These are phyloP conservation scores for Stratiomys singularior DNA, from an alignment of 2,888 invertebrate genomes.

Conservation along the genomic window DNA sequence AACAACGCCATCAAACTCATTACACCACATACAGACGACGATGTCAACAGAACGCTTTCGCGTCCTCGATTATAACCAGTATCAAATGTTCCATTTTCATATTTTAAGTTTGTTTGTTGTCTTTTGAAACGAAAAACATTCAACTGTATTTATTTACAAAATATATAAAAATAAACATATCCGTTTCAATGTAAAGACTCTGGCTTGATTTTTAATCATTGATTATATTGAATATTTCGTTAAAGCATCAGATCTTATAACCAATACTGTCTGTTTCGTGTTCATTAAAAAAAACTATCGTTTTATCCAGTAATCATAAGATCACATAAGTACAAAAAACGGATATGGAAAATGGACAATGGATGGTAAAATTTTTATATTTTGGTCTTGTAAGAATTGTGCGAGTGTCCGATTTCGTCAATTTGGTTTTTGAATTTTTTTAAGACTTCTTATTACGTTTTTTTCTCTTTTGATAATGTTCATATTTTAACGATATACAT, in stretches of 20 bases:
- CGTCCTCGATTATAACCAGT: no score
- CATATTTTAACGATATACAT: no score
- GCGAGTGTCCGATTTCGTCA: background rate
- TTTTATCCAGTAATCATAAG: background rate
- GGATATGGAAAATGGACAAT: background rate
- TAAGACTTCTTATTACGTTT: no score
- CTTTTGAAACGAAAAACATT: background rate
- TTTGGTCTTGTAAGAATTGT: conserved; percentile 1
- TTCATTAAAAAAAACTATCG: background rate
- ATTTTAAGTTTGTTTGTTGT: background rate
- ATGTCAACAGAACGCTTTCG: background rate
- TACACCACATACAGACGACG: background rate
- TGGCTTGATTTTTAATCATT: background rate
- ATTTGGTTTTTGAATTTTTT: no score
- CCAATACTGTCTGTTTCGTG: background rate
- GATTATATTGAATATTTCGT: background rate
- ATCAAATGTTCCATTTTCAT: background rate
- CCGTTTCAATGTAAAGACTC: background rate
- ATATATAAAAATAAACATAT: conserved; percentile 25
- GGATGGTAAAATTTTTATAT: background rate
- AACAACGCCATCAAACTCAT: background rate
- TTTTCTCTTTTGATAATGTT: no score
- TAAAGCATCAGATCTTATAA: background rate
- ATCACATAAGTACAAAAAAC: conserved; percentile 5
- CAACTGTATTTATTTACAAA: background rate